Evolutionary conservation across 2,797 vertebrate species (phyloP), one percentile per base, ranked within the genome.

Genomic region (Sciurus carolinensis): DNA sequence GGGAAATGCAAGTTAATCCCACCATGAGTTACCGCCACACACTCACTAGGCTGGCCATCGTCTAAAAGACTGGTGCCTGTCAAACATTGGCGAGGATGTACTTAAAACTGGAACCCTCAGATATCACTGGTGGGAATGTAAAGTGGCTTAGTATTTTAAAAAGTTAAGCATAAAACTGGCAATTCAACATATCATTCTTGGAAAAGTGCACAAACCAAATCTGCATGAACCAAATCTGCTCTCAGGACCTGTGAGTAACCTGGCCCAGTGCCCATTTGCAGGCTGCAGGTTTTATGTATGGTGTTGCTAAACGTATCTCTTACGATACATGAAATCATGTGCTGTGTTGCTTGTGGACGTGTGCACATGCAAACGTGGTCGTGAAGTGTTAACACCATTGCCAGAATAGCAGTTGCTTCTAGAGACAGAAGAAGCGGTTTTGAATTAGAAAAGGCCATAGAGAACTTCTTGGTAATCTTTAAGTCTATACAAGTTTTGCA

Each of bases 131-230:
- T 57, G 54, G 36, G 57, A 71, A 75, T 50, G 47, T 64, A 93
- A 80, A 59, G 85, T 73, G 66, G 86, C 86, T 66, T 73, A 36
- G 47, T 89, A 85, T 88, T 93, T 95, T 76, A 44, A 67, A 90
- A 90, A 80, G 66, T 79, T 80, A 54, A 77, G 79, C 72, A 75
- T 12, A 75, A 59, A 66, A 54, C 72, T 18, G n/a, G 66, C 17
- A 64, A 86, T 36, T 91, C 66, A 72, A 39, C 52, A 44, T 28
- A 22, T 72, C 36, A 42, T 64, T 91, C 75, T 39, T 39, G 33
- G 57, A 50, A 75, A 91, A 57, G 57, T 20, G 14, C 47, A 57
- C 59, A 54, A 57, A 47, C 0, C 1, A 42, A 67, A 72, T 85
- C 30, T 64, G 13, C 54, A 54, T 71, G 57, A 66, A 28, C 36